Evolutionary conservation across 2,113 vertebrate genomes (phyloP).

Genomic region (Polypterus senegalus): DNA sequence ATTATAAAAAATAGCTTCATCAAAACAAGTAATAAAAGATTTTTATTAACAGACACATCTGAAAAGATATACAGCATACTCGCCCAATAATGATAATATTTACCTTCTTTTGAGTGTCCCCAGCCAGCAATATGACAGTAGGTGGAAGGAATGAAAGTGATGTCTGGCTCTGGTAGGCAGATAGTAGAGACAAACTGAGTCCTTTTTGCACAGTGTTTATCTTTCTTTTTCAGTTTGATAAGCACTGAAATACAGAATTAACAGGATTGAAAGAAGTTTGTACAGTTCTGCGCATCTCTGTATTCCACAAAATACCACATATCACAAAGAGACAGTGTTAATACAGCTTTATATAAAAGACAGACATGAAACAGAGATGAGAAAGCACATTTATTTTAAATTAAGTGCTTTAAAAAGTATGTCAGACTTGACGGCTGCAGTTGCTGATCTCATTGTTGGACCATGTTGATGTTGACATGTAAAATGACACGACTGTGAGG

Average conservation of each 20-base stretch:
- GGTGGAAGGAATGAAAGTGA: constrained; percentile 45
- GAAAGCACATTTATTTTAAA: not conserved
- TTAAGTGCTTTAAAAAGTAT: not conserved
- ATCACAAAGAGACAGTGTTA: not conserved
- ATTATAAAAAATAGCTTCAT: too few relatives aligned
- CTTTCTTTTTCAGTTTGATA: constrained; percentile 73
- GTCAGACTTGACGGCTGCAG: too few relatives aligned
- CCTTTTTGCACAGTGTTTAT: constrained; percentile 60
- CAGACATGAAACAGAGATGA: not conserved
- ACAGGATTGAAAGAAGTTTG: not conserved
- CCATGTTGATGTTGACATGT: too few relatives aligned
- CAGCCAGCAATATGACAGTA: constrained; percentile 83
- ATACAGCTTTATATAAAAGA: not conserved
- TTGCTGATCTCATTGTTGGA: too few relatives aligned
- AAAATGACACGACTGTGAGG: too few relatives aligned
- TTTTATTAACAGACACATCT: too few relatives aligned
- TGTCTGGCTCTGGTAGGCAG: constrained; percentile 63
- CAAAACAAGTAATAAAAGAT: too few relatives aligned
- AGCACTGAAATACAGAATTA: constrained; percentile 48
- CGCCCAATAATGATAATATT: constrained; percentile 29
- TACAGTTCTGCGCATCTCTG: not conserved
- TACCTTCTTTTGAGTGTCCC: constrained; percentile 74
- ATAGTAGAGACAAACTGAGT: constrained; percentile 76
- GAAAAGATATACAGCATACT: too few relatives aligned
- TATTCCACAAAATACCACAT: not conserved